A percentile compares a stretch with the other conserved stretches of the same genome.
Evolutionary conservation across 2,888 invertebrate species (phyloP).

Genomic region (Cremastinae sp.): DNA sequence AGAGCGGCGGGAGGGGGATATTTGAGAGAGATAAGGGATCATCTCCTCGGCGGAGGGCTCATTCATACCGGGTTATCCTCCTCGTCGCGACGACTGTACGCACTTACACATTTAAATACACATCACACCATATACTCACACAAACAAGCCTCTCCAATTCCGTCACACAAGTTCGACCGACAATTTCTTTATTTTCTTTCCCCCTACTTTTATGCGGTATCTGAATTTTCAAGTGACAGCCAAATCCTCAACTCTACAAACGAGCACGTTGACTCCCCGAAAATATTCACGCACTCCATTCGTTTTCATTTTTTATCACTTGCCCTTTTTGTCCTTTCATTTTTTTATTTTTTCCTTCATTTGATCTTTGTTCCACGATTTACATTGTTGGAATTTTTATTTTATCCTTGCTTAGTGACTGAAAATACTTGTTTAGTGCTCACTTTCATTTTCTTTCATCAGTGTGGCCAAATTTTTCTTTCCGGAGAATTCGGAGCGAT

Average conservation of each 20-base stretch:
- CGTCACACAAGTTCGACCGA: constrained; percentile 52
- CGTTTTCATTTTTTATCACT: not conserved
- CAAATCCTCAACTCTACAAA: constrained; percentile 18
- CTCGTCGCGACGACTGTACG: constrained; percentile 39
- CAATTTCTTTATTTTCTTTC: constrained; percentile 41
- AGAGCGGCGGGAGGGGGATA: constrained; percentile 2
- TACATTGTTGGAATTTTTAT: no score
- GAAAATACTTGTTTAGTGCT: not conserved
- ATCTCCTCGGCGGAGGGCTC: constrained; percentile 10
- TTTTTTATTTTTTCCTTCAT: no score
- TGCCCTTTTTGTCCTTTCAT: not conserved
- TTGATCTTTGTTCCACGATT: no score
- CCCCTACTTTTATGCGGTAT: constrained; percentile 27
- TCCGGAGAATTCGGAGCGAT: constrained; percentile 23
- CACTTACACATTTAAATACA: not conserved
- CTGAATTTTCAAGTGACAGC: constrained; percentile 51
- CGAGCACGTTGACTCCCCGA: not conserved
- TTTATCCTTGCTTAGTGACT: no score
- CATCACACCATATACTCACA: constrained; percentile 8
- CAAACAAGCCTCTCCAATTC: constrained; percentile 21
- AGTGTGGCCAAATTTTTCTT: constrained; percentile 19
- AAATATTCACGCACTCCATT: not conserved
- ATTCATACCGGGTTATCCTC: constrained; percentile 45
- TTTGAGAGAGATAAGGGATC: constrained; percentile 32
- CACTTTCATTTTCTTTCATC: not conserved